Evolutionary conservation across 2,888 invertebrate genomes (phyloP), one percentile per base, ranked within the genome.

Genomic region (Helleia helle): DNA sequence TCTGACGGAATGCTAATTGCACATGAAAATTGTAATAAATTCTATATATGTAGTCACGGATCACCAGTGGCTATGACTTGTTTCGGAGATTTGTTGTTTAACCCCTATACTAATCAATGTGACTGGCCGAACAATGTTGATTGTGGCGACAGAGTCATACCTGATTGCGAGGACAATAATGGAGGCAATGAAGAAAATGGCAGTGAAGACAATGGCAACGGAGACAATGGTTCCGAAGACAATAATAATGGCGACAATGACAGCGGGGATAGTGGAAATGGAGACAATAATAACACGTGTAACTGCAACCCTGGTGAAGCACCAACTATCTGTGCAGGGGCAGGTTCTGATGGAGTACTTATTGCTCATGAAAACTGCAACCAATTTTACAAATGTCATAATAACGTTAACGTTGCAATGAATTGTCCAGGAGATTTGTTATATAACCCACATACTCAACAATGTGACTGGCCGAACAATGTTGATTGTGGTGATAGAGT

Each of bases 71-170:
- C 55, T 0, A 2, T 54, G 3, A 36, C 2, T 3, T 72, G 71
- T 26, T 52, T 56, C 1, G 41, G 31, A 3, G 43, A 39, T 11
- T 54, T 67, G 5, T 38, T 62, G 4, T 71, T 54, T 44, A 62
- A 69, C 40, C 56, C 60, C 0, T 14, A 39, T 0, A 51, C 22
- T 0, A 47, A 61, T 31, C 42, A 42, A 15, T 72, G 71, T 40
- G 70, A 70, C 36, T 68, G 63, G 63, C 56, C 65, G 0, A 24
- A 49, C 1, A 54, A 58, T 30, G 68, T 71, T 1, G 43, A 57
- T 0, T 73, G 72, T 39, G 60, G 58, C 1, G 51, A 59, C n/a
- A 59, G 63, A 49, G 34, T 46, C 1, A 55, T 46, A 3, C 43
- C 44, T 4, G 47, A 42, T 11, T 31, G 29, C 9, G 42, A 38